Conservation (phyloP, 2,113 vertebrate species). For the Cebidichthys violaceus region DNA sequence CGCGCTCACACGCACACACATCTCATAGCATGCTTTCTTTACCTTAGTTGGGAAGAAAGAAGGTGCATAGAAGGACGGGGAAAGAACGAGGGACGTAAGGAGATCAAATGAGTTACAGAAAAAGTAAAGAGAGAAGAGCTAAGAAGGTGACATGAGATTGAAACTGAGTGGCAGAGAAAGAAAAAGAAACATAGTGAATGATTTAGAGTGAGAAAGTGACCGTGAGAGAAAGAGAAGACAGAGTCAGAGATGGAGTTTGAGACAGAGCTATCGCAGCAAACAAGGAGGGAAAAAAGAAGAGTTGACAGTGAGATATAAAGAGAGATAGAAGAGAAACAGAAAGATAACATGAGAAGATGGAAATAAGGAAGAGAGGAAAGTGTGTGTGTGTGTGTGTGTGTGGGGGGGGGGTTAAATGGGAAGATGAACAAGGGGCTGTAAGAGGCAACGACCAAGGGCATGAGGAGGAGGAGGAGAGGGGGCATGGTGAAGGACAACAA, state of each 20-base stretch:
- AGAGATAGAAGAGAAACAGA: conserved; percentile 2
- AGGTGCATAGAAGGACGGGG: not conserved
- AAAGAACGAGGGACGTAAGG: not conserved
- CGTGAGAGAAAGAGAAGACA: conserved; percentile 22
- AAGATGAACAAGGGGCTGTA: conserved; percentile 91
- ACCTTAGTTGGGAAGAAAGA: conserved; percentile 81
- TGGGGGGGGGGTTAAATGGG: conserved; percentile 67
- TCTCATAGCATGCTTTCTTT: conserved; percentile 74
- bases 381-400: not conserved
- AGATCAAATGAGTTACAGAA: conserved; percentile 34
- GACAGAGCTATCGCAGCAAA: conserved; percentile 15
- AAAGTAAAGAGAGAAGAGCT: not conserved
- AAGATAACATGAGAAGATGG: conserved; percentile 78
- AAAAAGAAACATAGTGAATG: conserved; percentile 15
- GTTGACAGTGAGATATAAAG: conserved; percentile 12
- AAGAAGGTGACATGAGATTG: conserved; percentile 12
- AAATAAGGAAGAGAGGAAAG: conserved; percentile 41
- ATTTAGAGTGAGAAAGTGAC: conserved; percentile 37
- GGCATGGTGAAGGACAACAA: conserved; percentile 84
- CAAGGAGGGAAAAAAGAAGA: conserved; percentile 4
- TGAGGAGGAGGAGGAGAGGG: conserved; percentile 88
- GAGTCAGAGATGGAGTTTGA: conserved; percentile 16
- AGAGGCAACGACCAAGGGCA: conserved; percentile 91
- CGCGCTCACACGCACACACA: not conserved
- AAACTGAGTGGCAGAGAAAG: conserved; percentile 9